Conservation (phyloP, 92 coral and sea anemone species). For the Bergia sp. region DNA sequence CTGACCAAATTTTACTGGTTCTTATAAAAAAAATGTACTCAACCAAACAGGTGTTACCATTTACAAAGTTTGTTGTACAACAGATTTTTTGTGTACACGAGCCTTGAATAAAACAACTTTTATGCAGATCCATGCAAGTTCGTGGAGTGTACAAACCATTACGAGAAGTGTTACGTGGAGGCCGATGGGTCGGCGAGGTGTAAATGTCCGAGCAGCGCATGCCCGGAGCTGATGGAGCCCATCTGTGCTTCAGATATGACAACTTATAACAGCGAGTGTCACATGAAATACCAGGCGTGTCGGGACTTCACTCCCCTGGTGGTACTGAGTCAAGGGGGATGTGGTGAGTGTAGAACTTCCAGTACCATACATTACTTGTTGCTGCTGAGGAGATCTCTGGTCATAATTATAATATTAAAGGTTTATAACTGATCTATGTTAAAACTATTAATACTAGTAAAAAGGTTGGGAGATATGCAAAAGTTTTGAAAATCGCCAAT, state of each 20-base stretch:
- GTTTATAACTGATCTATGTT: no score
- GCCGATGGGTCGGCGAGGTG: constrained; percentile 73
- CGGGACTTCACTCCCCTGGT: constrained; percentile 36
- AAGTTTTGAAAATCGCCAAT: no score
- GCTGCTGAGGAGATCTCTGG: no score
- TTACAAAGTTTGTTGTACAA: no score
- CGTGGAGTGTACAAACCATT: constrained; percentile 68
- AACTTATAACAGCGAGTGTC: constrained; percentile 74
- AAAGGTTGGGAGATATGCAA: no score
- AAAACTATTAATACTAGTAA: no score
- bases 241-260: constrained; percentile 79
- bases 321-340: constrained; percentile 67
- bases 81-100: no score
- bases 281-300: constrained; percentile 72
- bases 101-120: neutral
- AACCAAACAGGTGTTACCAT: no score
- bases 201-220: constrained; percentile 68
- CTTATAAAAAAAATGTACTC: no score
- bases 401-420: no score
- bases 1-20: no score
- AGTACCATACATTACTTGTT: no score
- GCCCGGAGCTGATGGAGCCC: constrained; percentile 66
- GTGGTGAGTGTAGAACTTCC: constrained; percentile 64
- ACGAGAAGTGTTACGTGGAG: constrained; percentile 62
- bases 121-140: constrained; percentile 79